These are phyloP conservation scores for Zosterops borbonicus DNA, from an alignment of 2,113 vertebrate genomes.

Conservation along the genomic window DNA sequence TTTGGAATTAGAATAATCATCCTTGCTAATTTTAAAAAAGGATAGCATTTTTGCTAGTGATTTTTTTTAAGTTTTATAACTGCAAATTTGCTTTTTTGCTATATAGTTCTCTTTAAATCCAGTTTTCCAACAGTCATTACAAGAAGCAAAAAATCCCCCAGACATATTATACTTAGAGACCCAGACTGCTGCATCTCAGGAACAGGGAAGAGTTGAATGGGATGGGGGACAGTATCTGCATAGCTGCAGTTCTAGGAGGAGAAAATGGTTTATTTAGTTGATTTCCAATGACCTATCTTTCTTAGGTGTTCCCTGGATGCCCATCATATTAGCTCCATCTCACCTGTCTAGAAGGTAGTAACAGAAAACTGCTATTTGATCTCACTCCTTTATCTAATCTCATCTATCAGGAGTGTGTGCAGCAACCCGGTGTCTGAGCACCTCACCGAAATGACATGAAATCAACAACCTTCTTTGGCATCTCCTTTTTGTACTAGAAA, in stretches of 20 bases:
- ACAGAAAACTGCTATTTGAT: conserved; percentile 70
- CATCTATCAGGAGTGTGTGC: conserved; percentile 46
- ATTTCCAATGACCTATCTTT: conserved; percentile 48
- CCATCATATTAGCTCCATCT: conserved; percentile 53
- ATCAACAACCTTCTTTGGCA: conserved; percentile 38
- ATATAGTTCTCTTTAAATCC: background rate
- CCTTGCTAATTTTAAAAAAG: background rate
- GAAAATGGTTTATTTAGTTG: conserved; percentile 59
- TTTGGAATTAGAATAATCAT: background rate
- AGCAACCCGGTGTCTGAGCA: conserved; percentile 5
- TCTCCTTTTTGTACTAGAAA: conserved; percentile 23
- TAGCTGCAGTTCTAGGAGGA: background rate
- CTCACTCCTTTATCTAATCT: conserved; percentile 66
- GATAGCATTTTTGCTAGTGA: background rate
- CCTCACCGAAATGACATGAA: conserved; percentile 59
- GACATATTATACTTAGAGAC: background rate
- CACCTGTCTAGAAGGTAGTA: conserved; percentile 63
- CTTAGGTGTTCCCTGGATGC: conserved; percentile 50
- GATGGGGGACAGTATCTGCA: background rate
- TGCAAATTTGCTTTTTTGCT: background rate
- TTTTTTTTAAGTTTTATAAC: background rate
- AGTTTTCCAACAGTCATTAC: background rate
- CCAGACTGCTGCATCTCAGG: background rate
- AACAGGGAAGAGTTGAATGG: background rate
- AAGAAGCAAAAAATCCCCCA: background rate